Evolutionary conservation across 2,888 invertebrate genomes (phyloP).

Genomic region (Autographa gamma): DNA sequence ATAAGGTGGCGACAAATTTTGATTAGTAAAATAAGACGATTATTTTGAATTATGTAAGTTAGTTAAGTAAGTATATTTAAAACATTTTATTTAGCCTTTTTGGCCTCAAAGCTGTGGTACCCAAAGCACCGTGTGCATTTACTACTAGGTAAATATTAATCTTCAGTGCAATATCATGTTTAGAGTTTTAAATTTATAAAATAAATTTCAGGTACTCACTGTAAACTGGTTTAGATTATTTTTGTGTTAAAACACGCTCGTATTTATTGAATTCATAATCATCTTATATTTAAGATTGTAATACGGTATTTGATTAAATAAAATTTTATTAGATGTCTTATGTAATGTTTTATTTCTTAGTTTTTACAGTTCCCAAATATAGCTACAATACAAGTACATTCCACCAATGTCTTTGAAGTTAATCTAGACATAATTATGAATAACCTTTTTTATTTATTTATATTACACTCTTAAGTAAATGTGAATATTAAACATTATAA

Average conservation of each 20-base stretch:
- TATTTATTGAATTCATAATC: slow-evolving; percentile 41
- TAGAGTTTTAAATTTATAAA: slow-evolving; percentile 22
- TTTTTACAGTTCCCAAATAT: slow-evolving; percentile 15
- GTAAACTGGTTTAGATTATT: slow-evolving; percentile 18
- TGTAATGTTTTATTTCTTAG: slow-evolving; percentile 32
- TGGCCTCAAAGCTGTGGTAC: neutral
- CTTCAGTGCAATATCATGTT: slow-evolving; percentile 47
- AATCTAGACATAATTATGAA: no score
- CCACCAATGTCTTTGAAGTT: neutral
- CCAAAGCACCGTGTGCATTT: neutral
- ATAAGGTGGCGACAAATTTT: neutral
- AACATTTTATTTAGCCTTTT: neutral
- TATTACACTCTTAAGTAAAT: neutral
- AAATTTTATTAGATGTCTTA: slow-evolving; percentile 48
- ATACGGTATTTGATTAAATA: slow-evolving; percentile 49
- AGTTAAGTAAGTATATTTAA: neutral
- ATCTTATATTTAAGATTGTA: slow-evolving; percentile 48
- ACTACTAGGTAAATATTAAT: slow-evolving; percentile 18
- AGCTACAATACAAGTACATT: neutral
- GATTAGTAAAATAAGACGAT: neutral
- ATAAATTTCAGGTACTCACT: slow-evolving; percentile 24
- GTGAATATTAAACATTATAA: neutral
- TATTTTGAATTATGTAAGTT: neutral
- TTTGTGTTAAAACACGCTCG: slow-evolving; percentile 44
- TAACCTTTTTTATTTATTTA: no score